A percentile compares a stretch with the other conserved stretches of the same genome.
Evolutionary conservation across 2,888 invertebrate species (phyloP).

Genomic region (Syritta pipiens): DNA sequence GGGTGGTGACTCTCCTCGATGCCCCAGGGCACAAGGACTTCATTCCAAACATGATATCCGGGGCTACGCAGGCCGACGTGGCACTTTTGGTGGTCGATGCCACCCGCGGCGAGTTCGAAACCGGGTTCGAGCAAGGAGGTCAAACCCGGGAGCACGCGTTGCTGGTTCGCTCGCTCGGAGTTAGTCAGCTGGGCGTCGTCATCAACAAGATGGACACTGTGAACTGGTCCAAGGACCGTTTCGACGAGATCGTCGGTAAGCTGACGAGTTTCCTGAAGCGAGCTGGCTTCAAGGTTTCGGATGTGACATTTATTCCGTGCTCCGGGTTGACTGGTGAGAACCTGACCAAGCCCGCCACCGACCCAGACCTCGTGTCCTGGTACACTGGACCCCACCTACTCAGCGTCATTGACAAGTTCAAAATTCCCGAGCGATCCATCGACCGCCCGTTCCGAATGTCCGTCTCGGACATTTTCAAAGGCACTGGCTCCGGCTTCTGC

Average conservation of each 20-base stretch:
- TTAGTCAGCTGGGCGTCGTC: slow-evolving; percentile 95
- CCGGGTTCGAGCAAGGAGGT: slow-evolving; percentile 98
- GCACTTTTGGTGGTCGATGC: slow-evolving; percentile 98
- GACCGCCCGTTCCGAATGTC: slow-evolving; percentile 94
- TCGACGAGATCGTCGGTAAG: slow-evolving; percentile 92
- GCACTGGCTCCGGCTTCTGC: slow-evolving; percentile 93
- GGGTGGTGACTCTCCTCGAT: slow-evolving; percentile 90
- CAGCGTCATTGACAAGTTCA: slow-evolving; percentile 92
- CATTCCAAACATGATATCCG: slow-evolving; percentile 99
- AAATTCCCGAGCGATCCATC: slow-evolving; percentile 91
- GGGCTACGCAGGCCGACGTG: slow-evolving; percentile 98
- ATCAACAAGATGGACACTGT: slow-evolving; percentile 99
- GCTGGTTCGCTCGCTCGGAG: slow-evolving; percentile 92
- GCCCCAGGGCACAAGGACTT: slow-evolving; percentile 99
- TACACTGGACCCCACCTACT: slow-evolving; percentile 92
- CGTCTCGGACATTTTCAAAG: slow-evolving; percentile 97
- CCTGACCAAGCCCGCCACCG: slow-evolving; percentile 85
- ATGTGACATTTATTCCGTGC: slow-evolving; percentile 94
- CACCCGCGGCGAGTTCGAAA: slow-evolving; percentile 98
- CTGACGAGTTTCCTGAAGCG: slow-evolving; percentile 91
- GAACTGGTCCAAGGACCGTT: slow-evolving; percentile 94
- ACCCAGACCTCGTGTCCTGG: slow-evolving; percentile 84
- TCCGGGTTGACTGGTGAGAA: slow-evolving; percentile 98
- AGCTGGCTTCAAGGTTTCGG: slow-evolving; percentile 93
- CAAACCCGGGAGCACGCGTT: slow-evolving; percentile 98